phyloP scores from a whole-genome alignment of 2,888 invertebrate species.

The Chalcis sispes region DNA sequence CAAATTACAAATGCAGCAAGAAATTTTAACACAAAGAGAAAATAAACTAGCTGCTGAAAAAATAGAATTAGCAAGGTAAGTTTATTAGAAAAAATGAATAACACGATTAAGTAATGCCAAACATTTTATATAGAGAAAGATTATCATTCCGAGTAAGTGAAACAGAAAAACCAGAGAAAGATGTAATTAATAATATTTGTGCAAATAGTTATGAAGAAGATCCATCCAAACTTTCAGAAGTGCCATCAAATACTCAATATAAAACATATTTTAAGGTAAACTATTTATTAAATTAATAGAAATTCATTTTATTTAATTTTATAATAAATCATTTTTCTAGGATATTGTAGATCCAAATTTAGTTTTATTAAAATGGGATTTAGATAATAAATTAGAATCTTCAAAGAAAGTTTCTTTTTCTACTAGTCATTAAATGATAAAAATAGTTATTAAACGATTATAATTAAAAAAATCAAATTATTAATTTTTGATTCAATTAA shows the following conservation, averaged over 20 bases:
- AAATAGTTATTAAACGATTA: neutral
- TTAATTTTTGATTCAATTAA: too few relatives aligned
- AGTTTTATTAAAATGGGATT: constrained; percentile 66
- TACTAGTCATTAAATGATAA: constrained; percentile 35
- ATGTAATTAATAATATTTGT: neutral
- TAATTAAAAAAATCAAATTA: constrained; percentile 5
- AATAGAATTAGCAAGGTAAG: constrained; percentile 68
- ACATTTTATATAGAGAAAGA: constrained; percentile 62
- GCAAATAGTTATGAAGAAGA: constrained; percentile 33
- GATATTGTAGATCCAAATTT: constrained; percentile 69
- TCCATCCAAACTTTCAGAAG: constrained; percentile 44
- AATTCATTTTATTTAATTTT: neutral
- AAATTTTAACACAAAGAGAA: constrained; percentile 68
- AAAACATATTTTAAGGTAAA: constrained; percentile 61
- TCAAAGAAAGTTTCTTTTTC: constrained; percentile 20
- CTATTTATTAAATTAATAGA: constrained; percentile 9
- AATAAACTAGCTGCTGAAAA: constrained; percentile 68
- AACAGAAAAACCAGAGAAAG: constrained; percentile 67
- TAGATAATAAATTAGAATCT: constrained; percentile 64
- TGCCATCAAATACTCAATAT: constrained; percentile 54
- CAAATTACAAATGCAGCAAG: constrained; percentile 66
- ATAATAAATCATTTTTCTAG: constrained; percentile 59
- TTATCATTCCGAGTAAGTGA: constrained; percentile 62
- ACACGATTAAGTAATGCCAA: neutral
- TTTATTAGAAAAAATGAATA: constrained; percentile 19